A percentile compares a stretch with the other conserved stretches of the same genome.
Evolutionary conservation across 2,113 vertebrate species (phyloP).

Genomic region (Cyphomyrus discorhynchus): DNA sequence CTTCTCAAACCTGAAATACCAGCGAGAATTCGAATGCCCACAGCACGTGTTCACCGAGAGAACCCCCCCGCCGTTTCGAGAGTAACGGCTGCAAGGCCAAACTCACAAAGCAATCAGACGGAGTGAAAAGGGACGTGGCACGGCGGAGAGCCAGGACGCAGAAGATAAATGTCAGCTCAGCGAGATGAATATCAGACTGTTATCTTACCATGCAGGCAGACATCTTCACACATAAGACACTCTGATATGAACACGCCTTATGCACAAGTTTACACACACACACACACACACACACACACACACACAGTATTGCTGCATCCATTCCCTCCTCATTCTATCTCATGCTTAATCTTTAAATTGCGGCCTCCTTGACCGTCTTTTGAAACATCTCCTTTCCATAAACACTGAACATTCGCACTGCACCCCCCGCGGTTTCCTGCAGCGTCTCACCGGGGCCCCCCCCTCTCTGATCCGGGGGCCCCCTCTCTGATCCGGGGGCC

Average conservation of each 20-base stretch:
- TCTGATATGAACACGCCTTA: neutral
- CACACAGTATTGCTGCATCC: too few species aligned
- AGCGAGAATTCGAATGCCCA: neutral
- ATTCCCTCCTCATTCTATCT: neutral
- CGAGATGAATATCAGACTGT: neutral
- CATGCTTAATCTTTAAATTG: neutral
- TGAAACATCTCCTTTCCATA: neutral
- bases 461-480: neutral
- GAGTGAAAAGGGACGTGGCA: neutral
- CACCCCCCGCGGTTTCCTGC: neutral
- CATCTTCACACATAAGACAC: neutral
- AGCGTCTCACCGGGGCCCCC: neutral
- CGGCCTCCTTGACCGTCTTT: neutral
- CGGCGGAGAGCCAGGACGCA: neutral
- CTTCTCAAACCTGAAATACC: neutral
- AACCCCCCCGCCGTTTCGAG: neutral
- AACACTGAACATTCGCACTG: neutral
- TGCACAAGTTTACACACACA: neutral
- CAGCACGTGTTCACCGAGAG: neutral
- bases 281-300: too few species aligned
- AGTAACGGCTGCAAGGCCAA: neutral
- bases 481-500: neutral
- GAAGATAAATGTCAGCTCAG: neutral
- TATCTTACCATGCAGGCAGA: neutral
- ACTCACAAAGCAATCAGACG: neutral